Conservation (phyloP, 2,797 vertebrate genomes). For the Rhinogobio ventralis region DNA sequence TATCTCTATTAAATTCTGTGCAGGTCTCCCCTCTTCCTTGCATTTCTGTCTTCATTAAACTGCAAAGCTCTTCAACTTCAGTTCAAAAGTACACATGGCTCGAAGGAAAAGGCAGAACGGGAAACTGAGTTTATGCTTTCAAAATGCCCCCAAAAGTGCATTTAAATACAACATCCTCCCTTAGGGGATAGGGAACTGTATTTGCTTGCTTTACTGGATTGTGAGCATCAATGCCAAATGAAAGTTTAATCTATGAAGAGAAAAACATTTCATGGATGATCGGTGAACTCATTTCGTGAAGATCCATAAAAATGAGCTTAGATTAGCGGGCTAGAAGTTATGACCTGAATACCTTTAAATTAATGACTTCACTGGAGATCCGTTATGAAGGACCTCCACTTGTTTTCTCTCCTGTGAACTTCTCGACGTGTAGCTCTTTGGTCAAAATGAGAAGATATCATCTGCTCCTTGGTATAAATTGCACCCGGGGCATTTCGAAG, state of each 20-base stretch:
- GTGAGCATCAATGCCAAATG: constrained; percentile 74
- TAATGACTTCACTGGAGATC: constrained; percentile 6
- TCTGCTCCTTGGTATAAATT: constrained; percentile 38
- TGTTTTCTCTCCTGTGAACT: neutral
- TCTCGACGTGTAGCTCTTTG: neutral
- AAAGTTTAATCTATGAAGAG: constrained; percentile 70
- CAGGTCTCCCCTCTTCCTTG: neutral
- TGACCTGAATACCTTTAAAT: constrained; percentile 26
- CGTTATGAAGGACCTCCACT: neutral
- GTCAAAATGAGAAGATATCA: neutral
- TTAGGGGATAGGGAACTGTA: constrained; percentile 62
- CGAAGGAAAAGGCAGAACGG: neutral
- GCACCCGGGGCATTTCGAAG: neutral
- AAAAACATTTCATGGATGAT: constrained; percentile 70
- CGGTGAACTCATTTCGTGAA: constrained; percentile 1
- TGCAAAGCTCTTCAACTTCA: constrained; percentile 20
- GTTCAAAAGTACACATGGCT: constrained; percentile 38
- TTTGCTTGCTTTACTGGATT: constrained; percentile 73
- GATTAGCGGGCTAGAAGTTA: constrained; percentile 18
- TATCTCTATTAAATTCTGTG: neutral
- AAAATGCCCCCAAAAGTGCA: constrained; percentile 56
- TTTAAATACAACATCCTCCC: constrained; percentile 45
- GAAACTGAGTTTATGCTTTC: constrained; percentile 30
- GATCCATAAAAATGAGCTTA: constrained; percentile 11
- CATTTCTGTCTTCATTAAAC: neutral